Conservation (phyloP, 2,113 vertebrate genomes). For the human (Homo sapiens) region GRCh38 chr1:147384001-147384500, state of each 20-base stretch:
- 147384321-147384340: neutral
- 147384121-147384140: neutral
- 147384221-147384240: neutral
- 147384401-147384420: neutral
- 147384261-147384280: neutral
- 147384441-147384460: neutral
- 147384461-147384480: neutral
- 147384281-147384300: neutral
- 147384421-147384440: neutral
- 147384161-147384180: neutral
- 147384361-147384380: neutral
- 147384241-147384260: neutral
- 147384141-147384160: neutral
- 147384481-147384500: neutral
- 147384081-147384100: neutral
- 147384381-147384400: constrained; percentile 1
- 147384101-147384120: neutral
- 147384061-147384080: neutral
- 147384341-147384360: neutral
- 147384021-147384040: neutral
- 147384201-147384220: neutral
- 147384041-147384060: neutral
- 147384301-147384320: neutral
- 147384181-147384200: neutral
- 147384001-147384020: neutral